Conservation (phyloP, 2,113 vertebrate genomes). For the Meleagris gallopavo region DNA sequence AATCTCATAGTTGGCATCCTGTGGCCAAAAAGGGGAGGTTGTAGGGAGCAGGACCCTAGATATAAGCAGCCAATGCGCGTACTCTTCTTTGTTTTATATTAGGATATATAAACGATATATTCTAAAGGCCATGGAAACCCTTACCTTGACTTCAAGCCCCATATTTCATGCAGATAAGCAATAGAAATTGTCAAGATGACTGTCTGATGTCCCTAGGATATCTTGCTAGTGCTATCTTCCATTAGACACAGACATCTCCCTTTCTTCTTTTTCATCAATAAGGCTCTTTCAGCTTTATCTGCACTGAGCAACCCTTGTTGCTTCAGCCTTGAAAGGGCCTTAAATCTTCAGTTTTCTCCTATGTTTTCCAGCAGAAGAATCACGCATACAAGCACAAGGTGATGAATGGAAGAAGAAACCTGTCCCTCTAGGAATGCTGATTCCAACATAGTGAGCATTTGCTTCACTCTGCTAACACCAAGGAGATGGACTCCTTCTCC, state of each 20-base stretch:
- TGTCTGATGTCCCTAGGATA: background rate
- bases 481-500: background rate
- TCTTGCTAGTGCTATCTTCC: background rate
- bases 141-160: background rate
- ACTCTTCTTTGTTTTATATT: background rate
- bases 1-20: background rate
- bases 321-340: background rate
- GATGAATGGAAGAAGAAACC: background rate
- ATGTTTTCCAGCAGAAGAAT: background rate
- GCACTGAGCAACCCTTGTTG: too few relatives aligned
- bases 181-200: background rate
- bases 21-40: fast-evolving
- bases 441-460: background rate
- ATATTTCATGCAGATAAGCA: background rate
- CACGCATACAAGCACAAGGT: background rate
- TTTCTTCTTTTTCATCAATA: background rate
- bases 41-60: background rate
- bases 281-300: background rate
- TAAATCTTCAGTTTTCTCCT: background rate
- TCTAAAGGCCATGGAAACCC: background rate
- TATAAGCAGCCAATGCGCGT: background rate
- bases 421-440: background rate
- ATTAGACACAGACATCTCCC: background rate
- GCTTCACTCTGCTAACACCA: background rate
- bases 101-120: background rate